Conservation (phyloP, 2,888 invertebrate species). For the Lymantria monacha region DNA sequence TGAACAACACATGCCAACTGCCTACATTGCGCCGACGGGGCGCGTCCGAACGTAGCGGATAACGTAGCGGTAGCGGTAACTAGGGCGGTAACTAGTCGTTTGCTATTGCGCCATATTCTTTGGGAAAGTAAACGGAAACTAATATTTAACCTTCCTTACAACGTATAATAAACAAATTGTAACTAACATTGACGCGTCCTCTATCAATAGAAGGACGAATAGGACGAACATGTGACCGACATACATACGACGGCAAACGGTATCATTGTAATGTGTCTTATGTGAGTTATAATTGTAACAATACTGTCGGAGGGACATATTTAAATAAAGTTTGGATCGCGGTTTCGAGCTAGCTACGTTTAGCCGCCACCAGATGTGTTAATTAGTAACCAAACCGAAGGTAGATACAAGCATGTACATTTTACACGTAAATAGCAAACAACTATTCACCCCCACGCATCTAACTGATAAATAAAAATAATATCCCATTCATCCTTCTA, state of each 20-base stretch:
- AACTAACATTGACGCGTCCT: background rate
- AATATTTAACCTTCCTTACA: slow-evolving; percentile 1
- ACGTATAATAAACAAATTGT: background rate
- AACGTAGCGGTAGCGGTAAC: slow-evolving; percentile 11
- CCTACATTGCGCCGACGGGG: slow-evolving; percentile 24
- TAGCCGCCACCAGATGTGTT: slow-evolving; percentile 20
- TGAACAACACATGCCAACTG: slow-evolving; percentile 73
- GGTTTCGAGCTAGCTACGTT: slow-evolving; percentile 4
- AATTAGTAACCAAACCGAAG: slow-evolving; percentile 22
- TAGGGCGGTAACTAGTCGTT: slow-evolving; percentile 33
- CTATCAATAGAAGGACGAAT: slow-evolving; percentile 5
- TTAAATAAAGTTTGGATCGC: background rate
- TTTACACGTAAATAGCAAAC: slow-evolving; percentile 46
- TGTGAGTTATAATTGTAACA: too few relatives aligned
- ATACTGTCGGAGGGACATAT: background rate
- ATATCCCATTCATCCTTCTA: slow-evolving; percentile 44
- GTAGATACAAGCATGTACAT: slow-evolving; percentile 22
- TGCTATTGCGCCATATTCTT: slow-evolving; percentile 26
- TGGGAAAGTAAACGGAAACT: slow-evolving; percentile 8
- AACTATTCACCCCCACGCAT: slow-evolving; percentile 40
- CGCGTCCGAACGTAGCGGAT: slow-evolving; percentile 6
- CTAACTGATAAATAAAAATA: slow-evolving; percentile 25
- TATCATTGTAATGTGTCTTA: too few relatives aligned
- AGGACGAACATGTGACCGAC: background rate
- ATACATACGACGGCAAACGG: background rate